These are phyloP conservation scores for Ceyx cyanopectus DNA, from an alignment of 2,113 vertebrate genomes.

Conservation along the genomic window DNA sequence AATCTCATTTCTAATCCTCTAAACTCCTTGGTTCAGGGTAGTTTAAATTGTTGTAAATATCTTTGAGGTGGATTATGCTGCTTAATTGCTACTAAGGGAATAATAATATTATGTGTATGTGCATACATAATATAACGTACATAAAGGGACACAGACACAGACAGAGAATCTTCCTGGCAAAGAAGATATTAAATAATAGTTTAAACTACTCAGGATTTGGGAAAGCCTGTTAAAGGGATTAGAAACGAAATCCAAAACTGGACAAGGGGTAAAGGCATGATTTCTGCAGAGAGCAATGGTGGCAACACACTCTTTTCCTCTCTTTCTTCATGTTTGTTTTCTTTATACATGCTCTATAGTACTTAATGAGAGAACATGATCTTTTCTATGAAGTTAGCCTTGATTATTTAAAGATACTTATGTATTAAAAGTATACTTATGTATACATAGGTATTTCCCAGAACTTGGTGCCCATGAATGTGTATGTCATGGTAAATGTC, in stretches of 20 bases:
- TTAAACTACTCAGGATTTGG: constrained; percentile 47
- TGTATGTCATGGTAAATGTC: background rate
- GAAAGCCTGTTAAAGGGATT: constrained; percentile 56
- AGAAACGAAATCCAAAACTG: constrained; percentile 47
- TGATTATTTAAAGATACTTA: background rate
- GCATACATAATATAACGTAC: constrained; percentile 50
- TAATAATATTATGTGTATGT: constrained; percentile 55
- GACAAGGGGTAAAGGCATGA: constrained; percentile 18
- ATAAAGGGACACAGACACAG: constrained; percentile 1
- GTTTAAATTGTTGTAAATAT: constrained; percentile 67
- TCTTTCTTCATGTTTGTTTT: background rate
- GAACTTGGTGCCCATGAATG: fast-evolving
- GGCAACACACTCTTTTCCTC: background rate
- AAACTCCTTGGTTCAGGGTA: constrained; percentile 44
- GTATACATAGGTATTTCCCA: background rate
- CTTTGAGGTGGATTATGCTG: constrained; percentile 55
- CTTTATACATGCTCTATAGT: background rate
- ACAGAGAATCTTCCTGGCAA: constrained; percentile 52
- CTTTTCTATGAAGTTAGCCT: background rate
- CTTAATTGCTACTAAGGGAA: constrained; percentile 64
- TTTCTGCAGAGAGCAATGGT: background rate
- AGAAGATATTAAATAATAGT: constrained; percentile 46
- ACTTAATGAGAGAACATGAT: background rate
- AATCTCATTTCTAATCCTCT: constrained; percentile 65
- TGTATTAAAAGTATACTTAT: too few species aligned